Evolutionary conservation across 2,888 invertebrate species (phyloP), one percentile per base, ranked within the genome.

Genomic region (Caenorhabditis afra): DNA sequence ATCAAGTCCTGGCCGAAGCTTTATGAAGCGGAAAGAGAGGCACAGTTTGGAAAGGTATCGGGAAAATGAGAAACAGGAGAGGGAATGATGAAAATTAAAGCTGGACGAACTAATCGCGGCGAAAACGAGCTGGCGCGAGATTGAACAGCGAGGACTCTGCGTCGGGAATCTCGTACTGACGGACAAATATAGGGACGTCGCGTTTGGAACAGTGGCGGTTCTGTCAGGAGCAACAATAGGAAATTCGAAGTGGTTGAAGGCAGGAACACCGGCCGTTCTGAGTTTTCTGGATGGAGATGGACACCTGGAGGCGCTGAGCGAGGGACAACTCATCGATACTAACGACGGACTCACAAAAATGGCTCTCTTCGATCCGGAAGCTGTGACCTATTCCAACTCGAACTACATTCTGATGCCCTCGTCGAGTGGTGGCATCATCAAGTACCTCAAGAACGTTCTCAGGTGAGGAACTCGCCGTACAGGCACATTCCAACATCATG

Each of bases 111-210:
- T 75, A 23, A 75, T 75, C 3, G 29, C 53, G 1, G 29, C 20
- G 16, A 50, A 59, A 20, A 18, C 18, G 12, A 39, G 57, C 4
- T 78, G 78, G 78, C 20, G 16, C n/a, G 16, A 14, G 0, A 78
- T 78, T 23, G 78, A 78, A 71, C 41, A 50, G 7, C 61, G 78
- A 44, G 78, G 78, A 12, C 29, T 50, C 1, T 71, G 78, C 14
- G 16, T 59, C 8, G 66, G 62, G 18, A 71, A 78, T 37, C 14
- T 78, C 14, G 10, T 18, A 7, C 8, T 70, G 11, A 35, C 12
- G 0, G 45, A 50, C 22, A 64, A 58, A n/a, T 47, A 37, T 18
- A 41, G 16, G n/a, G 76, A 76, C 22, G 49, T 45, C 0, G 44
- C 18, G 11, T 5, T n/a, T 16, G 76, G 76, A 53, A 12, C 18